phyloP scores from a whole-genome alignment of 2,113 vertebrate genomes.

The Psittacara wagleri region DNA sequence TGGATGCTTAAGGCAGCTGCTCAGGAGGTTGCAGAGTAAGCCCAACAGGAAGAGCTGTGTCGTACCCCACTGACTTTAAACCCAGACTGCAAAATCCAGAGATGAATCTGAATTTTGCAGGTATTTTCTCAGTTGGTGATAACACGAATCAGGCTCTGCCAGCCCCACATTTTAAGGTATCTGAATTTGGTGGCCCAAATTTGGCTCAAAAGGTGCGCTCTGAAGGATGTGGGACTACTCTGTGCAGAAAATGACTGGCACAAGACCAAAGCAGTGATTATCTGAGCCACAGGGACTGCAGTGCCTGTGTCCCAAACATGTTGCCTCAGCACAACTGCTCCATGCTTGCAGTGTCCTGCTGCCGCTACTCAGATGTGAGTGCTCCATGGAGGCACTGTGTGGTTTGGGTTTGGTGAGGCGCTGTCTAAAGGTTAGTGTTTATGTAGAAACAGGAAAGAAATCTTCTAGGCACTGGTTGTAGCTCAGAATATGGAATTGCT shows the following conservation, averaged over 20 bases:
- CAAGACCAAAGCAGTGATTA: neutral
- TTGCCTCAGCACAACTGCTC: neutral
- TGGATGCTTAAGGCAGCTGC: neutral
- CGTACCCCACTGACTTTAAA: neutral
- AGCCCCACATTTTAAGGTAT: neutral
- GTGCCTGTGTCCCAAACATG: rapidly evolving
- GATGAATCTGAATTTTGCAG: neutral
- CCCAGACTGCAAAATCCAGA: neutral
- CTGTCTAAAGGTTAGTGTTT: neutral
- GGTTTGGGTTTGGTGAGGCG: neutral
- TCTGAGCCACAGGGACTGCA: neutral
- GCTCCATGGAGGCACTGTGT: rapidly evolving
- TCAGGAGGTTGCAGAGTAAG: neutral
- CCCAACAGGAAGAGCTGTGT: neutral
- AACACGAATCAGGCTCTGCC: neutral
- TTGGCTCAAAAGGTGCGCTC: neutral
- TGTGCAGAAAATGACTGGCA: neutral
- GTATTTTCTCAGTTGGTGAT: neutral
- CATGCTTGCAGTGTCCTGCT: neutral
- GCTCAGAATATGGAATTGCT: neutral
- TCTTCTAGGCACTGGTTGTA: neutral
- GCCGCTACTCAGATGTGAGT: rapidly evolving
- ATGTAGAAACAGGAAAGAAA: neutral
- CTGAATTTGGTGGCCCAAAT: neutral
- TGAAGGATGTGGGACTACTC: neutral